Evolutionary conservation across 2,888 invertebrate genomes (phyloP).

Genomic region (Deilephila elpenor): DNA sequence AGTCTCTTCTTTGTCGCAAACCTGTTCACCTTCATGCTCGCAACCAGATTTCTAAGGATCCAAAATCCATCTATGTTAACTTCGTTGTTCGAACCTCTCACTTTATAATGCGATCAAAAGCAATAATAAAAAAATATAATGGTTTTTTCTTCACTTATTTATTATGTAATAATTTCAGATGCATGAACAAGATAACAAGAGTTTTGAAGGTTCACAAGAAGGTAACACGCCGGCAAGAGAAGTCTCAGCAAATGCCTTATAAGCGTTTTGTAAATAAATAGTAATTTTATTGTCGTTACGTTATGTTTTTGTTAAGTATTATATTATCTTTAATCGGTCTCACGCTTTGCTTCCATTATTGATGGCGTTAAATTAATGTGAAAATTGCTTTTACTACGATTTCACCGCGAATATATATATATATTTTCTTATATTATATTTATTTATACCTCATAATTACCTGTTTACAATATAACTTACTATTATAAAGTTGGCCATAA

Average conservation of each 20-base stretch:
- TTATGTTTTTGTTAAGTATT: constrained; percentile 43
- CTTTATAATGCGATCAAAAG: too few species aligned
- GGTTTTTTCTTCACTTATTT: too few species aligned
- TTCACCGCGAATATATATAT: not conserved
- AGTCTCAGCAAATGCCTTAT: constrained; percentile 55
- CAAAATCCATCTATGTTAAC: too few species aligned
- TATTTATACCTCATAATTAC: not conserved
- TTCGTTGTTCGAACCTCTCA: too few species aligned
- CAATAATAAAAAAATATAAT: too few species aligned
- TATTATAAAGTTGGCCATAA: not conserved
- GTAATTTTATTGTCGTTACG: constrained; percentile 46
- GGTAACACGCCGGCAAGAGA: constrained; percentile 33
- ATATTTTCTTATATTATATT: constrained; percentile 5
- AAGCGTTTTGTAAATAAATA: constrained; percentile 60
- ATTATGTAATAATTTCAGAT: not conserved
- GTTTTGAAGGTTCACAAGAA: not conserved
- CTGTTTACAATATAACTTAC: too few species aligned
- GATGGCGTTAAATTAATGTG: not conserved
- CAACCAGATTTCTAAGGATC: too few species aligned
- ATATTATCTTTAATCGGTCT: constrained; percentile 6
- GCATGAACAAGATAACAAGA: constrained; percentile 3
- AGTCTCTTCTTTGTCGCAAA: too few species aligned
- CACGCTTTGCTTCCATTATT: constrained; percentile 16
- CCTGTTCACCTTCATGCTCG: too few species aligned
- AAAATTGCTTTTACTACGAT: constrained; percentile 7